phyloP scores from a whole-genome alignment of 2,888 invertebrate genomes.

The Pemphredon lugubris region DNA sequence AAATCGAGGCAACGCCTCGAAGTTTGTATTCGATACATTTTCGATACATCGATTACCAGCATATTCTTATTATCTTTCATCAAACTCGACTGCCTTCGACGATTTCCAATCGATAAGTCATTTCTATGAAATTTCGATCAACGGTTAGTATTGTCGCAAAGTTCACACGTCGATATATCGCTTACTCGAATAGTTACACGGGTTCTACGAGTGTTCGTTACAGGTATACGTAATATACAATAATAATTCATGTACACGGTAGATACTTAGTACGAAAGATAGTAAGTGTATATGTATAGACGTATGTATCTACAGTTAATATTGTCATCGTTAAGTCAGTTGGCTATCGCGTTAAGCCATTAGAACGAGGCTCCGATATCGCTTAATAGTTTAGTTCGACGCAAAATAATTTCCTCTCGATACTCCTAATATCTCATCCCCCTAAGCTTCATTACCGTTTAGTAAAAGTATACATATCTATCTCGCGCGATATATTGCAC shows the following conservation, averaged over 20 bases:
- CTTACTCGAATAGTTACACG: slow-evolving; percentile 3
- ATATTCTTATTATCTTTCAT: too few relatives aligned
- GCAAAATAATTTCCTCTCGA: slow-evolving; percentile 29
- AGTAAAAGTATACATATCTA: background rate
- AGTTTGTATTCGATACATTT: too few relatives aligned
- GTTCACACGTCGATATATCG: slow-evolving; percentile 34
- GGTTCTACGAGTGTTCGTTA: slow-evolving; percentile 10
- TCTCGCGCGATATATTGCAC: background rate
- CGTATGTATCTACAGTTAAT: slow-evolving; percentile 68
- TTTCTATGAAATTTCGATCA: slow-evolving; percentile 8
- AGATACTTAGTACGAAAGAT: slow-evolving; percentile 58
- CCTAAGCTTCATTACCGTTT: background rate
- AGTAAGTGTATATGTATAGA: slow-evolving; percentile 46
- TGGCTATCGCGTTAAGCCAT: slow-evolving; percentile 26
- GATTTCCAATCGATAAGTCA: slow-evolving; percentile 17
- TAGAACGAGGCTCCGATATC: slow-evolving; percentile 47
- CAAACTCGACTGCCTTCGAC: slow-evolving; percentile 27
- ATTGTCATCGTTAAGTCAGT: slow-evolving; percentile 74
- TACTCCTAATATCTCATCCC: slow-evolving; percentile 1
- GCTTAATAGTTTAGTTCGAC: slow-evolving; percentile 13
- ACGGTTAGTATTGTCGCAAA: slow-evolving; percentile 72
- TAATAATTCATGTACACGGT: slow-evolving; percentile 47
- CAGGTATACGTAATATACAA: slow-evolving; percentile 44
- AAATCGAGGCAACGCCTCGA: too few relatives aligned
- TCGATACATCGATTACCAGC: too few relatives aligned